A percentile compares a stretch with the other conserved stretches of the same genome.
phyloP scores from a whole-genome alignment of 2,888 invertebrate genomes.

The Junonia oenone region DNA sequence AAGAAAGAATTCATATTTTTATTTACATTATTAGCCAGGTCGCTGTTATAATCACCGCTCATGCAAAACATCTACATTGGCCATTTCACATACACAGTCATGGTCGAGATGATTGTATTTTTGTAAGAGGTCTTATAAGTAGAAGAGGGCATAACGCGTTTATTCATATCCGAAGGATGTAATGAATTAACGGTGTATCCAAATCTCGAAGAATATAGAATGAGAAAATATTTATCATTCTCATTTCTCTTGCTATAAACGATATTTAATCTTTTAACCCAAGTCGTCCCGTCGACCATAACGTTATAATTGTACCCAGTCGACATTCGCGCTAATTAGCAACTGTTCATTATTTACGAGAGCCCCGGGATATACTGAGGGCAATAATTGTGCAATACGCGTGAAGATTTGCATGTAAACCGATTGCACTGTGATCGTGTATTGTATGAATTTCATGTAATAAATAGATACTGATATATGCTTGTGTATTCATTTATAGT shows the following conservation, averaged over 20 bases:
- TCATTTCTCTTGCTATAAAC: not conserved
- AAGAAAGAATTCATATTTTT: too few species aligned
- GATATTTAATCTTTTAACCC: not conserved
- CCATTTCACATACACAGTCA: too few species aligned
- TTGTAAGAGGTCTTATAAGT: too few species aligned
- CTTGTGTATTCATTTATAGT: too few species aligned
- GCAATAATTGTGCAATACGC: conserved; percentile 1
- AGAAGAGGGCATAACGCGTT: too few species aligned
- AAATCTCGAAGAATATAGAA: not conserved
- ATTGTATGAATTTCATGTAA: not conserved
- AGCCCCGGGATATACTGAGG: not conserved
- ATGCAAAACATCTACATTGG: too few species aligned
- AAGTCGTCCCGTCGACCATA: not conserved
- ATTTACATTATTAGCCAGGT: too few species aligned
- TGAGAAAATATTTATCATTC: not conserved
- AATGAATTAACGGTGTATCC: too few species aligned
- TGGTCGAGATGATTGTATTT: too few species aligned
- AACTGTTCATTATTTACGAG: not conserved
- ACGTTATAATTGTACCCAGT: not conserved
- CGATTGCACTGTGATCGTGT: too few species aligned
- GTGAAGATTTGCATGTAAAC: conserved; percentile 1
- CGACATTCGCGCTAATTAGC: not conserved
- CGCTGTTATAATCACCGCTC: too few species aligned
- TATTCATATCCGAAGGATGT: too few species aligned
- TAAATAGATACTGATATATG: not conserved